phyloP scores from a whole-genome alignment of 2,797 vertebrate genomes.

The Borostomias antarcticus region DNA sequence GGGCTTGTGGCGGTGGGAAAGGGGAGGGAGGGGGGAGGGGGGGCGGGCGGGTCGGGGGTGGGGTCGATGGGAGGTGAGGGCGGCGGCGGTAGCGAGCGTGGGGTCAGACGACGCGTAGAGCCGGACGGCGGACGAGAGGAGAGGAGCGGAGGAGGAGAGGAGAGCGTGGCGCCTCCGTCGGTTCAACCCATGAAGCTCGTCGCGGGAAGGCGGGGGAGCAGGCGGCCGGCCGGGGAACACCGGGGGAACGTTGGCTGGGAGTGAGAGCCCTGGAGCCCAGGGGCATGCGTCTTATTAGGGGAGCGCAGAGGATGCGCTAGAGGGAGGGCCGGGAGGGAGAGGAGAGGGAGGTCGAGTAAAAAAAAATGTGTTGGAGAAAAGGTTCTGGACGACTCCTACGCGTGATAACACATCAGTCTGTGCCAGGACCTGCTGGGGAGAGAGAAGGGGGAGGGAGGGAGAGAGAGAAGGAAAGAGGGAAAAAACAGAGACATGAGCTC shows the following conservation, averaged over 20 bases:
- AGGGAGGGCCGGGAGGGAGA: conserved; percentile 23
- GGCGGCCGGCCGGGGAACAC: conserved; percentile 45
- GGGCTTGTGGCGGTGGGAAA: conserved; percentile 38
- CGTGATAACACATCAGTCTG: conserved; percentile 49
- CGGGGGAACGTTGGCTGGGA: too few species aligned
- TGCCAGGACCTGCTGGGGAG: conserved; percentile 54
- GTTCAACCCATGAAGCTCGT: conserved; percentile 80
- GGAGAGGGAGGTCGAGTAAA: conserved; percentile 14
- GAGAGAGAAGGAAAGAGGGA: conserved; percentile 1
- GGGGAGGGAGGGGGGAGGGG: conserved; percentile 42
- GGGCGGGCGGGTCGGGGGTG: conserved; percentile 34
- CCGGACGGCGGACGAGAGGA: conserved; percentile 32
- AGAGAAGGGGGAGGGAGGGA: conserved; percentile 27
- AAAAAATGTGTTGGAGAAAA: conserved; percentile 26
- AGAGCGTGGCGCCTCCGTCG: conserved; percentile 61
- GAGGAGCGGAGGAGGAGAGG: conserved; percentile 59
- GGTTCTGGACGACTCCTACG: conserved; percentile 56
- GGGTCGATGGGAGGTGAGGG: conserved; percentile 26
- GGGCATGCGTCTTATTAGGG: too few species aligned
- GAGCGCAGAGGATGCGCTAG: conserved; percentile 37
- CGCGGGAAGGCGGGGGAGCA: conserved; percentile 47
- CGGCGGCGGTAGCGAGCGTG: conserved; percentile 47
- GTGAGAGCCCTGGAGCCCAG: too few species aligned
- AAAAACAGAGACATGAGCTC: conserved; percentile 39
- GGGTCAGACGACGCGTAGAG: too few species aligned